Evolutionary conservation across 2,113 vertebrate genomes (phyloP).

Genomic region (Callospermophilus lateralis): DNA sequence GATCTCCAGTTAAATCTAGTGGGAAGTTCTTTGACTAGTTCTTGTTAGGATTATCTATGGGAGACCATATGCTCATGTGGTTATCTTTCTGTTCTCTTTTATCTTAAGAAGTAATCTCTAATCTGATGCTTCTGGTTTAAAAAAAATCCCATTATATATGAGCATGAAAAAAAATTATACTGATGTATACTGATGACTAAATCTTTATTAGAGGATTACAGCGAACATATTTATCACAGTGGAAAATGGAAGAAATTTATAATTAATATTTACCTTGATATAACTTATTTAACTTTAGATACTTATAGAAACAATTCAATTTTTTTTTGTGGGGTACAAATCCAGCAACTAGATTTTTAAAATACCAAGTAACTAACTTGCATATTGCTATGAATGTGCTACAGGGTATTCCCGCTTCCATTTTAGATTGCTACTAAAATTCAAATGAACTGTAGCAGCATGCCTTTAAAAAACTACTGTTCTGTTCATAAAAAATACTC

Average conservation of each 20-base stretch:
- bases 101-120: slow-evolving; percentile 14
- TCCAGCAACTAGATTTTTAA: neutral
- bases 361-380: neutral
- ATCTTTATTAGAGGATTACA: slow-evolving; percentile 3
- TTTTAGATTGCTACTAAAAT: neutral
- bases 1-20: neutral
- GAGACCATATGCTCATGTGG: neutral
- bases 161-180: slow-evolving; percentile 26
- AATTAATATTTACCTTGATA: slow-evolving; percentile 37
- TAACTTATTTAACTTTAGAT: slow-evolving; percentile 35
- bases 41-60: neutral
- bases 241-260: neutral
- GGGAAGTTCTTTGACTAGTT: neutral
- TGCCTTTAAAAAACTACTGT: neutral
- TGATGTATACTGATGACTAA: neutral
- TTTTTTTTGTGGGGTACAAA: neutral
- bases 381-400: neutral
- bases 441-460: neutral
- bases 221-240: neutral
- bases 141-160: neutral
- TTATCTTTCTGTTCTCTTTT: neutral
- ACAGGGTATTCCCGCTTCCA: neutral
- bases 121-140: neutral
- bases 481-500: neutral
- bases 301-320: slow-evolving; percentile 39